Base-by-base conservation (phyloP, 2,797 vertebrate genomes). In the Liparis tanakae region DNA sequence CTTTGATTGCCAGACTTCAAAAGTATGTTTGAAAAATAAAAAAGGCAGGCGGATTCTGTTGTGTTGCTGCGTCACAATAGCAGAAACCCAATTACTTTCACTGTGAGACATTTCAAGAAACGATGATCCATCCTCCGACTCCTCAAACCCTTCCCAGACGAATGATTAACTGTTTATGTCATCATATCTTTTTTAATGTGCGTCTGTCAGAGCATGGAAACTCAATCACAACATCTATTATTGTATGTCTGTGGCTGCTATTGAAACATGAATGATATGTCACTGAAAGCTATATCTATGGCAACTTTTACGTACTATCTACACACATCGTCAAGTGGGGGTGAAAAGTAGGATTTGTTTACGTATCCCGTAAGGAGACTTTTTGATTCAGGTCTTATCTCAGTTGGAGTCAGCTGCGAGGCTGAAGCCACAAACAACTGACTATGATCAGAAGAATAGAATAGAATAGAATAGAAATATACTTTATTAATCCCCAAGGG, bases 181-280 rank as follows among this genome's bases (percentile, higher is more conserved):
- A 6, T 55, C 34, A 14, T 51, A 48, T 30, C 25, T 30, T 58
- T 68, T 44, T 34, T 56, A 6, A 50, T 53, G 57, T 57, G 55
- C 30, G 48, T 30, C 25, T 36, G 33, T 73, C 55, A 59, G 62
- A 64, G 58, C 59, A 72, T 82, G 64, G 72, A 60, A 83, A 75
- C 53, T 68, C 20, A n/a, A 60, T 68, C 25, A 30, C 39, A 75
- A 30, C 48, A 46, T 79, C 25, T 63, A 56, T 72, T 71, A 36
- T 39, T 57, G 76, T 77, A 61, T 70, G 2, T 20, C 6, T 46
- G 30, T 37, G 46, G 6, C 15, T 44, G 25, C 6, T 18, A 50
- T 17, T 56, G 33, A 33, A 56, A 56, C 54, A 7, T 56, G 8
- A 55, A 17, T 25, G 3, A 3, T 33, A 7, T 55, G 54, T 43